Percentiles rank a stretch among this genome's conserved stretches.
These are phyloP conservation scores for Carassius auratus DNA, from an alignment of 2,113 vertebrate species.

Conservation along the genomic window DNA sequence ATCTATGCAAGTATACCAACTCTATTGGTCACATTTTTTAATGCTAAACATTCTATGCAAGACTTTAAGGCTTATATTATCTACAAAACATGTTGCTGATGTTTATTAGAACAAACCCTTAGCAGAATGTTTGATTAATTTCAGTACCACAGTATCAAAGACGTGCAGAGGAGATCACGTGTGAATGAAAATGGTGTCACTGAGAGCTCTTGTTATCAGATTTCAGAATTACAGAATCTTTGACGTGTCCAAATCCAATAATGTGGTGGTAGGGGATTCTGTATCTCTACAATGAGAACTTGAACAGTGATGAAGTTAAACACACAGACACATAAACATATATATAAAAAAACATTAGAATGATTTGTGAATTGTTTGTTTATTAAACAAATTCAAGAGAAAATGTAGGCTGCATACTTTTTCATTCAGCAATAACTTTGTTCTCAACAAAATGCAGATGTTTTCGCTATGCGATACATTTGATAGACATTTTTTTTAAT, in stretches of 20 bases:
- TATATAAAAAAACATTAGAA: neutral
- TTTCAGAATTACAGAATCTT: conserved; percentile 33
- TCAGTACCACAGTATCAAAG: neutral
- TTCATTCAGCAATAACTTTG: neutral
- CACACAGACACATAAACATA: neutral
- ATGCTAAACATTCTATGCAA: neutral
- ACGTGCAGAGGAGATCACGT: conserved; percentile 5
- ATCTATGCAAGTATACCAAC: neutral
- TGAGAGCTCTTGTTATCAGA: conserved; percentile 25
- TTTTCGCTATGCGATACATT: neutral
- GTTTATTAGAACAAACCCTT: neutral
- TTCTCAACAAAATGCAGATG: neutral
- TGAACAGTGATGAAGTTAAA: conserved; percentile 8
- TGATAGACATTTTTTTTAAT: neutral
- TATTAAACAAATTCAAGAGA: neutral
- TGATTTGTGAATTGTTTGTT: neutral
- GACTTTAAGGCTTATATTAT: too few species aligned
- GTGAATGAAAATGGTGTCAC: conserved; percentile 11
- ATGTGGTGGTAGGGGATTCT: neutral
- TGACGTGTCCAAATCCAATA: conserved; percentile 30
- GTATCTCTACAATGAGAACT: conserved; percentile 15
- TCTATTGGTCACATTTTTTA: neutral
- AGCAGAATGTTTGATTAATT: neutral
- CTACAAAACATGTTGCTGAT: neutral
- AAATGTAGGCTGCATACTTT: neutral